Percentiles rank a stretch among this genome's conserved stretches.
Conservation (phyloP, 1,140 invertebrate species). For the Microplitis mediator region DNA sequence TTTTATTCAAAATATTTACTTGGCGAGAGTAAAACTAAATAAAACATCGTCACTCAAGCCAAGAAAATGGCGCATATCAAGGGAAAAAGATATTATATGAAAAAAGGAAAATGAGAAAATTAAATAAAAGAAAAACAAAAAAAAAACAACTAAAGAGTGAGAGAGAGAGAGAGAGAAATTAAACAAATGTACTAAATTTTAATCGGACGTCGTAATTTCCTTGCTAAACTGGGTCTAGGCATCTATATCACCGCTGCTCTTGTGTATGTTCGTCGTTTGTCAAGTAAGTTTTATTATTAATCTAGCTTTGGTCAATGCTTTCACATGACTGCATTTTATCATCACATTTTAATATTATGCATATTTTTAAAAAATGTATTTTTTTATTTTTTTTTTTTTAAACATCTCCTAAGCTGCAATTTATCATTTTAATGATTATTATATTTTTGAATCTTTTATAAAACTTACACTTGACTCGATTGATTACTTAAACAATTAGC, state of each 20-base stretch:
- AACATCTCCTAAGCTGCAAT: too few species aligned
- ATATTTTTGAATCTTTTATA: too few species aligned
- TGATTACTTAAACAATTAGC: too few species aligned
- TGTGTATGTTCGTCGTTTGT: constrained; percentile 43
- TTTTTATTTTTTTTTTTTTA: too few species aligned
- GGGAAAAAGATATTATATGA: not conserved
- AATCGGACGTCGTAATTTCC: constrained; percentile 50
- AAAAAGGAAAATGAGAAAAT: not conserved
- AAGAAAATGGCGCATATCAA: not conserved
- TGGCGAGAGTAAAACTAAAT: too few species aligned
- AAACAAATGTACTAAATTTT: constrained; percentile 41
- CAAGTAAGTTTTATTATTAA: constrained; percentile 47
- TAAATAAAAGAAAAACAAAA: not conserved
- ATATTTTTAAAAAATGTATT: too few species aligned
- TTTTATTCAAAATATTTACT: not conserved
- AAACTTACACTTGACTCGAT: too few species aligned
- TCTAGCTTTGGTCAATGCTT: constrained; percentile 31
- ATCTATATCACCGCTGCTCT: constrained; percentile 45
- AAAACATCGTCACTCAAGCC: too few species aligned
- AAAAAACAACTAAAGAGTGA: not conserved
- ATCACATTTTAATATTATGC: too few species aligned
- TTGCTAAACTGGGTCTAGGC: constrained; percentile 50
- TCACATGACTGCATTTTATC: not conserved
- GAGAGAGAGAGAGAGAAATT: not conserved
- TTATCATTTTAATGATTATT: too few species aligned